phyloP scores from a whole-genome alignment of 2,113 vertebrate genomes.

The Cacatua alba region DNA sequence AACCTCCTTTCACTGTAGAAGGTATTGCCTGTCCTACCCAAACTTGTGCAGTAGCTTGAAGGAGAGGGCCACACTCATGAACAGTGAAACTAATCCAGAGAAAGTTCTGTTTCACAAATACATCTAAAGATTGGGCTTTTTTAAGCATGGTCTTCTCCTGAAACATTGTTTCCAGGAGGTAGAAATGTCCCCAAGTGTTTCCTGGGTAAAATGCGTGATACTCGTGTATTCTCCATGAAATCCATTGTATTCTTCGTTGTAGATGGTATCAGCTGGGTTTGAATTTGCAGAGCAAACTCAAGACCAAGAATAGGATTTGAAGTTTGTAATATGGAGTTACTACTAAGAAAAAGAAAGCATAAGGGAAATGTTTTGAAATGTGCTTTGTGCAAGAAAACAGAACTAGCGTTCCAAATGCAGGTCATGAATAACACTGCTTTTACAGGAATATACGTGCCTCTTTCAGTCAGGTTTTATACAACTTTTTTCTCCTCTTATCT shows the following conservation, averaged over 20 bases:
- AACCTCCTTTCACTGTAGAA: not conserved
- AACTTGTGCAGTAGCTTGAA: not conserved
- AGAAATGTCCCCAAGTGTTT: not conserved
- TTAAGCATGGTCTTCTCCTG: not conserved
- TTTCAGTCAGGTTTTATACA: not conserved
- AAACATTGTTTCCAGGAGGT: not conserved
- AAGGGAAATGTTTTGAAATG: not conserved
- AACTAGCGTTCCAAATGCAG: not conserved
- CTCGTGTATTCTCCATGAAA: not conserved
- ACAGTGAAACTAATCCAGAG: not conserved
- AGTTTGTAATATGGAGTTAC: not conserved
- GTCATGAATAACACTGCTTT: not conserved
- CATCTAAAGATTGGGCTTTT: not conserved
- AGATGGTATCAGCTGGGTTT: not conserved
- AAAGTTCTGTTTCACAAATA: not conserved
- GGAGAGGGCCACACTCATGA: not conserved
- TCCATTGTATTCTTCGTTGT: not conserved
- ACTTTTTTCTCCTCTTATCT: constrained; percentile 7
- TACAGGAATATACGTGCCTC: not conserved
- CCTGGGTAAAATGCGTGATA: not conserved
- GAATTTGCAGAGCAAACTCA: not conserved
- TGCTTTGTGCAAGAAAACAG: not conserved
- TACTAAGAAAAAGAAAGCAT: not conserved
- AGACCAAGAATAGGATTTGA: not conserved
- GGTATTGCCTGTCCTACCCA: not conserved